Evolutionary conservation across 1,140 invertebrate species (phyloP).

Genomic region (Carposina sasakii): DNA sequence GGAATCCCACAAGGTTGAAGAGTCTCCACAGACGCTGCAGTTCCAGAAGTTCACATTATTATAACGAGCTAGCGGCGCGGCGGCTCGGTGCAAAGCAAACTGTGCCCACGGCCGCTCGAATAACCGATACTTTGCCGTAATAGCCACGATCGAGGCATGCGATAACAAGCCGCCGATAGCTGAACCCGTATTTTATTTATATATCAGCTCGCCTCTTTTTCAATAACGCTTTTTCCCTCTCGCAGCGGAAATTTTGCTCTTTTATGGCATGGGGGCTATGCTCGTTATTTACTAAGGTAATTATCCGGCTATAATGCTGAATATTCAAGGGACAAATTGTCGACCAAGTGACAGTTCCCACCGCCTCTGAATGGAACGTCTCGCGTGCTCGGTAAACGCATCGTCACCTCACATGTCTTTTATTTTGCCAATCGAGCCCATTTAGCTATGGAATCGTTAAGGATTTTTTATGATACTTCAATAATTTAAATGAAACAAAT

Average conservation of each 20-base stretch:
- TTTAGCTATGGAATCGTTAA: no score
- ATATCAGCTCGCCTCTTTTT: slow-evolving; percentile 69
- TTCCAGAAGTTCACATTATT: slow-evolving; percentile 71
- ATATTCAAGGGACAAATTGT: slow-evolving; percentile 58
- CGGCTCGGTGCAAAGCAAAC: slow-evolving; percentile 61
- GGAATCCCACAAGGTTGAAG: no score
- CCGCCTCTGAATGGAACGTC: slow-evolving; percentile 16
- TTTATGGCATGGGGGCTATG: slow-evolving; percentile 59
- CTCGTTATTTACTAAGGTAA: slow-evolving; percentile 64
- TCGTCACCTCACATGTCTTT: slow-evolving; percentile 15
- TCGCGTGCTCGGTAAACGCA: slow-evolving; percentile 7
- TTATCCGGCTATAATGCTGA: slow-evolving; percentile 57
- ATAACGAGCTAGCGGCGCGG: slow-evolving; percentile 64
- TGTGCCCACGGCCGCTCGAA: slow-evolving; percentile 61
- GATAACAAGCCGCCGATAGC: slow-evolving; percentile 72
- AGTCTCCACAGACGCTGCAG: slow-evolving; percentile 53
- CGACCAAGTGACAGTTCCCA: slow-evolving; percentile 31
- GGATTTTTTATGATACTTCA: no score
- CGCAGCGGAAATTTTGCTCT: slow-evolving; percentile 66
- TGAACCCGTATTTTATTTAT: slow-evolving; percentile 73
- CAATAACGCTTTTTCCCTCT: slow-evolving; percentile 68
- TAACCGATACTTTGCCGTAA: slow-evolving; percentile 68
- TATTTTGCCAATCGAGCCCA: no score
- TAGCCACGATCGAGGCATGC: slow-evolving; percentile 64
- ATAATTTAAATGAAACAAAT: no score